Evolutionary conservation across 2,888 invertebrate species (phyloP).

Genomic region (Apotomis turbidana): DNA sequence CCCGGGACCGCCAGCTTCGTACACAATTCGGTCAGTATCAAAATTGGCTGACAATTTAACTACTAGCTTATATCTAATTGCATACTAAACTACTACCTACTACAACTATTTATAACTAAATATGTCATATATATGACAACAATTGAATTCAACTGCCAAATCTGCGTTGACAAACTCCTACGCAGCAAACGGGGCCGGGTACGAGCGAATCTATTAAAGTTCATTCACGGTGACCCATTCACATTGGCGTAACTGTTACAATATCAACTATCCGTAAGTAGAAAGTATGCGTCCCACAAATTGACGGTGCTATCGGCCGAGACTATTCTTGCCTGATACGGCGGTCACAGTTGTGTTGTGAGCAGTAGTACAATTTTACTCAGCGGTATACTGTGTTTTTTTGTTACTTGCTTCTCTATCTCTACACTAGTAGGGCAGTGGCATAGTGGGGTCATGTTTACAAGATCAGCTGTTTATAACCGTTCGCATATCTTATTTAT

Average conservation of each 20-base stretch:
- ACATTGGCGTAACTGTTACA: background rate
- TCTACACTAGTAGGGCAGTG: too few relatives aligned
- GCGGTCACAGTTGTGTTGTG: background rate
- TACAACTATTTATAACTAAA: too few relatives aligned
- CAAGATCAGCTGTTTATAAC: too few relatives aligned
- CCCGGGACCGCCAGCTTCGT: too few relatives aligned
- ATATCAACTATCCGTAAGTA: constrained; percentile 45
- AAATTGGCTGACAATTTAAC: too few relatives aligned
- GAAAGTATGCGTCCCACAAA: constrained; percentile 63
- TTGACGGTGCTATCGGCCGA: constrained; percentile 46
- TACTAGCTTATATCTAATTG: too few relatives aligned
- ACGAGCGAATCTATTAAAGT: background rate
- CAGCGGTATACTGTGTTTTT: background rate
- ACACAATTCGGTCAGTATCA: too few relatives aligned
- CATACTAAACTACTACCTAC: too few relatives aligned
- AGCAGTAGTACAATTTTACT: background rate
- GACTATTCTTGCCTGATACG: constrained; percentile 24
- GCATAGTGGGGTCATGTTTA: too few relatives aligned
- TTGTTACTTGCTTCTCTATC: too few relatives aligned
- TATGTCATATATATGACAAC: background rate
- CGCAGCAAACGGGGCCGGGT: background rate
- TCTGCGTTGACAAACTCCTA: background rate
- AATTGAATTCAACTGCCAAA: background rate
- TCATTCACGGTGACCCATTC: constrained; percentile 2
- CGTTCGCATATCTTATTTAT: too few relatives aligned